Evolutionary conservation across 2,888 invertebrate genomes (phyloP).

Genomic region (Spodoptera exigua): DNA sequence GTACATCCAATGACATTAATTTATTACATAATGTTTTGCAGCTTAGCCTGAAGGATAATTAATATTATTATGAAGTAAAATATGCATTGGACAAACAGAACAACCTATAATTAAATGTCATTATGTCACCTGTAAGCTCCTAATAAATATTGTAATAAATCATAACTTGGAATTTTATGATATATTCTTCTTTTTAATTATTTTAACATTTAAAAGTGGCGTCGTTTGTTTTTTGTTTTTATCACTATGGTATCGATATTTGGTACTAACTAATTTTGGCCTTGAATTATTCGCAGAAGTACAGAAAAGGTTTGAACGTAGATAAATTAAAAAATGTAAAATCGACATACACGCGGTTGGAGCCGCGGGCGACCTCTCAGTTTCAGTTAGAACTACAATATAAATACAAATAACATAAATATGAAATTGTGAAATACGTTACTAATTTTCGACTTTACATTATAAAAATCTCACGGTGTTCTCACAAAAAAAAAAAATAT

Average conservation of each 20-base stretch:
- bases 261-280: not conserved
- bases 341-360: no score
- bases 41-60: constrained; percentile 22
- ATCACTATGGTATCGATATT: not conserved
- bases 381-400: no score
- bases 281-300: no score
- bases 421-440: no score
- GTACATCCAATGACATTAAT: no score
- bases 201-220: not conserved
- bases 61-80: constrained; percentile 3
- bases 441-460: no score
- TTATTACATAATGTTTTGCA: constrained; percentile 6
- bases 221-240: not conserved
- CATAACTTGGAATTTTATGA: not conserved
- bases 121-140: not conserved
- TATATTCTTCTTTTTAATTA: constrained; percentile 3
- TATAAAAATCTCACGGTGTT: no score
- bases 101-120: not conserved
- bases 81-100: constrained; percentile 1
- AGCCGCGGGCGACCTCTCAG: no score
- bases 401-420: no score
- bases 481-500: no score
- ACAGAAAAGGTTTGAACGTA: no score
- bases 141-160: constrained; percentile 6
- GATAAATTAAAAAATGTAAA: no score